Conservation (phyloP, 2,797 vertebrate genomes). For the Esox lucius region DNA sequence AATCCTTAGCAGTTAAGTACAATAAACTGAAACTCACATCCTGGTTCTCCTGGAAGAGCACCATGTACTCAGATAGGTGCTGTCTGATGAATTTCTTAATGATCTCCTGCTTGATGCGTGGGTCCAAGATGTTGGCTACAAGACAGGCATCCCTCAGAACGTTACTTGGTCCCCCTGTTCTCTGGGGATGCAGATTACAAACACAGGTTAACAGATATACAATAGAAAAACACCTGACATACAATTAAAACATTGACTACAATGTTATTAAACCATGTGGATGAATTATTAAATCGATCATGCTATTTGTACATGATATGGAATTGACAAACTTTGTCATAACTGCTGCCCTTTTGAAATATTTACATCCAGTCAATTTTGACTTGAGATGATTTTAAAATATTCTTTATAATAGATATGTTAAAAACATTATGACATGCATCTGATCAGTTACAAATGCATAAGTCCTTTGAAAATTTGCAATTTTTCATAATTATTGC, state of each 20-base stretch:
- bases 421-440: no score
- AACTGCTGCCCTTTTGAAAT: no score
- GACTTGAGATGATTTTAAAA: no score
- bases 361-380: no score
- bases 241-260: neutral
- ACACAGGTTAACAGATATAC: neutral
- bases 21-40: constrained; percentile 80
- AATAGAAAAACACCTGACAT: neutral
- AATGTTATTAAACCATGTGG: no score
- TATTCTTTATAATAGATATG: no score
- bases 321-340: no score
- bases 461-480: no score
- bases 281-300: no score
- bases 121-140: constrained; percentile 94
- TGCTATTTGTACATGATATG: no score
- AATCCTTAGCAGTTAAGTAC: neutral
- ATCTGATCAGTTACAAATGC: no score
- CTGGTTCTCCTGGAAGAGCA: constrained; percentile 99
- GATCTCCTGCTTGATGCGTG: constrained; percentile 97
- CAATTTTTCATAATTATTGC: no score
- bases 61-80: constrained; percentile 94
- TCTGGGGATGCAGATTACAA: constrained; percentile 65
- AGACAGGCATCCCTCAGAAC: constrained; percentile 94
- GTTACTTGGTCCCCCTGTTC: constrained; percentile 91
- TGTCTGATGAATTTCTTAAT: constrained; percentile 99